Percentiles rank a stretch among this genome's conserved stretches.
Conservation (phyloP, 1,140 invertebrate species). For the Lordiphosa clarofinis region DNA sequence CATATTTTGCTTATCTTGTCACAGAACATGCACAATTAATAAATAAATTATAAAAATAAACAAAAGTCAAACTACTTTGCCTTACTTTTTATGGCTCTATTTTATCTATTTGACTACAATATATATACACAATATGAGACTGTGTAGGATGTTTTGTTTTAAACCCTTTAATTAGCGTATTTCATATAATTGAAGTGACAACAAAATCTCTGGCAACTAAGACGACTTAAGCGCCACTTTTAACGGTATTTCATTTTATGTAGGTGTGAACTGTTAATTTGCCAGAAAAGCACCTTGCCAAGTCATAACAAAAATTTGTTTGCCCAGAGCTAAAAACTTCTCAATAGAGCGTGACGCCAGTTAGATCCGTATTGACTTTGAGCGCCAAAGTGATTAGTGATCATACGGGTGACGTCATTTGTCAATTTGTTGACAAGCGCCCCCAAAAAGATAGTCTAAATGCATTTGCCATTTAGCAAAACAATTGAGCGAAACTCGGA, state of each 20-base stretch:
- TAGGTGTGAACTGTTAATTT: conserved; percentile 61
- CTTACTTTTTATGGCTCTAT: conserved; percentile 5
- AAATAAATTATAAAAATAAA: background rate
- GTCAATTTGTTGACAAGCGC: conserved; percentile 55
- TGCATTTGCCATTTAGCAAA: conserved; percentile 51
- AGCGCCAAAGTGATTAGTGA: conserved; percentile 7
- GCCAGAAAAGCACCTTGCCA: conserved; percentile 9
- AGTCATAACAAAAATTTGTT: conserved; percentile 1
- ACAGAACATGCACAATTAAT: conserved; percentile 6
- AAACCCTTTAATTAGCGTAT: conserved; percentile 43
- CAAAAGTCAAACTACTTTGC: too few species aligned
- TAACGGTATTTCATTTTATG: conserved; percentile 28
- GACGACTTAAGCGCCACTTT: conserved; percentile 39
- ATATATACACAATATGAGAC: too few species aligned
- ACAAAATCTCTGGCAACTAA: conserved; percentile 24
- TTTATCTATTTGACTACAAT: background rate
- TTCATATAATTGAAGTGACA: conserved; percentile 51
- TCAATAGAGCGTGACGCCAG: conserved; percentile 34
- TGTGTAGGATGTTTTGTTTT: conserved; percentile 20
- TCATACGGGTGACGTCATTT: conserved; percentile 59
- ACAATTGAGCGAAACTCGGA: conserved; percentile 34
- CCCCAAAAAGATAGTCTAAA: conserved; percentile 29
- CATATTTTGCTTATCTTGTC: conserved; percentile 1
- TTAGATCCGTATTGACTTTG: conserved; percentile 37
- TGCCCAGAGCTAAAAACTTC: background rate